Evolutionary conservation across 2,888 invertebrate genomes (phyloP).

Genomic region (Girardia tigrina): DNA sequence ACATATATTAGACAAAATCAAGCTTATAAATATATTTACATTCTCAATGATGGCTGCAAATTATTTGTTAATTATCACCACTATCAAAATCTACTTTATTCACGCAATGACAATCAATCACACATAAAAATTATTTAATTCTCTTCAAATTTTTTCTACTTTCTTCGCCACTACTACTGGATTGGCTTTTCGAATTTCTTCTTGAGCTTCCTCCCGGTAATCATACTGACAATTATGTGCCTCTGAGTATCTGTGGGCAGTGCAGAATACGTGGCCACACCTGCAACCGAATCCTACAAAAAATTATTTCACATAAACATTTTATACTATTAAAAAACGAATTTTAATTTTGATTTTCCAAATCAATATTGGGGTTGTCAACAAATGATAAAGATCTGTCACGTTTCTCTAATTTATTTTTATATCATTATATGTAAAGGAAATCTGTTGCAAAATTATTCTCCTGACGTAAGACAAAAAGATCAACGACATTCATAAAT

Average conservation of each 20-base stretch:
- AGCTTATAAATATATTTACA: constrained; percentile 28
- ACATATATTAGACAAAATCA: constrained; percentile 23
- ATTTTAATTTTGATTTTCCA: too few relatives aligned
- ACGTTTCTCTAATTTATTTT: too few relatives aligned
- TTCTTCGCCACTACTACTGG: constrained; percentile 23
- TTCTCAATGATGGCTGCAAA: constrained; percentile 23
- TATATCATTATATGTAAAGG: too few relatives aligned
- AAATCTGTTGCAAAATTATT: too few relatives aligned
- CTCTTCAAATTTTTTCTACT: not conserved
- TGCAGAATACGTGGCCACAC: not conserved
- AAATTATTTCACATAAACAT: not conserved
- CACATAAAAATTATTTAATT: not conserved
- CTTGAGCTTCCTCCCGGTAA: constrained; percentile 23
- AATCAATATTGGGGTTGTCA: too few relatives aligned
- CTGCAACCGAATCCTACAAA: not conserved
- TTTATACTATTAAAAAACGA: too few relatives aligned
- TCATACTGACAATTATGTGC: constrained; percentile 23
- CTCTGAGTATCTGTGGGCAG: constrained; percentile 19
- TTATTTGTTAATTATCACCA: constrained; percentile 26
- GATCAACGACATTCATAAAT: too few relatives aligned
- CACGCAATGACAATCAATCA: not conserved
- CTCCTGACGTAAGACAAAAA: too few relatives aligned
- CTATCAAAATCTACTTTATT: constrained; percentile 17
- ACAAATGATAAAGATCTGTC: too few relatives aligned
- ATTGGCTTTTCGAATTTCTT: constrained; percentile 20